Base-by-base conservation (phyloP, 2,888 invertebrate genomes). In the Mystacides longicornis region DNA sequence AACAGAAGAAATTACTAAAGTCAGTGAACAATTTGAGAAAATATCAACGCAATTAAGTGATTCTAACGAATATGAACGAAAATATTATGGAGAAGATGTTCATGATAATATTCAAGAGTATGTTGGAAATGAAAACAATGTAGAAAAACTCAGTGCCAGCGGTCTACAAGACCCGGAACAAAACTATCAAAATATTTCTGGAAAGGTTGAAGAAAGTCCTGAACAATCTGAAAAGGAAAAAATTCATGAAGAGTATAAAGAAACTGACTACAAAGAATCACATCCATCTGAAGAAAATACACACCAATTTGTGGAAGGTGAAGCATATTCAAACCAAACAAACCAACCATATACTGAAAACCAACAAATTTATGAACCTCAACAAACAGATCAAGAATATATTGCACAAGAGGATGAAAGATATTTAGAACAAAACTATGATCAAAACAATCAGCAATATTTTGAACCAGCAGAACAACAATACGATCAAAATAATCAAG, bases 351-450 rank as follows among this genome's bases (percentile, higher is more conserved):
- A 52, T 48, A 52, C 51, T 27, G 52, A 46, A 33, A 47, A 43
- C 20, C 42, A 50, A 48, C 27, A 23, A 16, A 31, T 54, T 19
- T 54, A 58, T 42, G 33, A 49, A 23, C 23, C 45, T 22, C 20
- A 51, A 7, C 37, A 37, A 37, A 45, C 5, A 7, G 20, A 42
- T 51, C 49, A 45, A 37, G 48, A 27, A 53, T 23, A 27, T 42
- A 23, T 43, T 52, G 33, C n/a, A n/a, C n/a, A n/a, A n/a, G n/a
- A 14, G 14, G 14, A 3, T 7, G n/a, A 37, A 14, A 23, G 54
- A 45, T 51, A 51, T 49, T 73, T 72, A 56, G 73, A 19, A 45
- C 45, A 45, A 74, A 60, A 71, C 67, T 56, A 21, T 9, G 19
- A 20, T 7, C 7, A 7, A 46, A 19, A 7, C 20, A 21, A 42